Percentiles rank a stretch among this genome's conserved stretches.
These are phyloP conservation scores for Eidolon dupreanum DNA, from an alignment of 2,797 vertebrate species.

Conservation along the genomic window DNA sequence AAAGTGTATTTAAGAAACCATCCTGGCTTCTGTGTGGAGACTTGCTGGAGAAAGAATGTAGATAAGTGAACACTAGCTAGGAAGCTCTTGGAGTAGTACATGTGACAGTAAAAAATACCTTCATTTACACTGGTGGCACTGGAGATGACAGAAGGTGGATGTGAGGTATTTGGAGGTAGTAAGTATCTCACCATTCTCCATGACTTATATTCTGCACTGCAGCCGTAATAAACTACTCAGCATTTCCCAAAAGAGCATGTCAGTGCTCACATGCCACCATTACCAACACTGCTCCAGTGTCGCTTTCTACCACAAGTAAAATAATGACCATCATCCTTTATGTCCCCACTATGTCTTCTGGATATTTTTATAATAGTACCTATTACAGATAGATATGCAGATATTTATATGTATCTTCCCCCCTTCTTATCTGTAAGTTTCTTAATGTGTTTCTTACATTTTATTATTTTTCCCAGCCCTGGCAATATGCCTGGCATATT, in stretches of 20 bases:
- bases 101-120: neutral
- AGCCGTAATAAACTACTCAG: neutral
- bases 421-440: neutral
- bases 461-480: neutral
- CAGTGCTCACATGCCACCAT: neutral
- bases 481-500: neutral
- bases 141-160: neutral
- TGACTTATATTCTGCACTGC: neutral
- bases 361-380: neutral
- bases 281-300: neutral
- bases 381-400: neutral
- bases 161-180: neutral
- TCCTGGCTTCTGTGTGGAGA: neutral
- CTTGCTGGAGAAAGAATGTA: neutral
- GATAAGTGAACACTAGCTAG: neutral
- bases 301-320: neutral
- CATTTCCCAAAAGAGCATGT: neutral
- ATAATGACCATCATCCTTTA: neutral
- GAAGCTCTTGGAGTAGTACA: neutral
- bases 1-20: neutral
- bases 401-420: neutral
- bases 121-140: neutral
- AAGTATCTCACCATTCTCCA: neutral
- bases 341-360: neutral
- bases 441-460: neutral